Conservation (phyloP, 2,888 invertebrate genomes). For the Dromius quadrimaculatus region DNA sequence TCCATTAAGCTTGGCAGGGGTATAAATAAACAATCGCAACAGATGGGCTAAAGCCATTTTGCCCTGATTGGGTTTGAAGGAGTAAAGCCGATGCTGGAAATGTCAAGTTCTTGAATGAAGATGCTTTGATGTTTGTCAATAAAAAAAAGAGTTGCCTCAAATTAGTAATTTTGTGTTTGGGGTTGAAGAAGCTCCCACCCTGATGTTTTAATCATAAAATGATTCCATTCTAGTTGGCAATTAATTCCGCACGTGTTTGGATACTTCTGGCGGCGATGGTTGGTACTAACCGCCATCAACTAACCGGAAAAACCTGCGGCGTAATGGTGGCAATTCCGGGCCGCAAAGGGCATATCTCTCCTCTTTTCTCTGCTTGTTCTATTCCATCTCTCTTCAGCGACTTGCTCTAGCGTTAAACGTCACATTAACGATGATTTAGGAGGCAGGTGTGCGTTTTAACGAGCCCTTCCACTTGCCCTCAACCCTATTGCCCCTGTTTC, state of each 20-base stretch:
- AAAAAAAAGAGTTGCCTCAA: too few species aligned
- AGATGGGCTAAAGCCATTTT: constrained; percentile 1
- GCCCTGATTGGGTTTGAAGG: not conserved
- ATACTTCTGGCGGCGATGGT: not conserved
- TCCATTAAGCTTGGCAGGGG: not conserved
- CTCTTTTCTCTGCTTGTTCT: not conserved
- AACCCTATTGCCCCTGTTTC: too few species aligned
- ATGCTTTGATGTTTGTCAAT: too few species aligned
- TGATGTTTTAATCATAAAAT: too few species aligned
- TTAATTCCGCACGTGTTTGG: not conserved
- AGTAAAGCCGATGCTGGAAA: not conserved
- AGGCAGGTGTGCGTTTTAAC: constrained; percentile 13
- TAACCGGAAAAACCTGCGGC: constrained; percentile 12
- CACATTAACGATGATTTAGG: constrained; percentile 27
- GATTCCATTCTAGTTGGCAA: constrained; percentile 8
- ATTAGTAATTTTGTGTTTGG: too few species aligned
- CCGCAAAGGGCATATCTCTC: constrained; percentile 20
- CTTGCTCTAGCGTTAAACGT: constrained; percentile 6
- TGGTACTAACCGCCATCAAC: not conserved
- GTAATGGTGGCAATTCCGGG: constrained; percentile 21
- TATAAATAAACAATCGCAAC: constrained; percentile 13
- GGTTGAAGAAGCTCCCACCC: too few species aligned
- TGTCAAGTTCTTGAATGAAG: too few species aligned
- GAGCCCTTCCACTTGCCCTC: too few species aligned
- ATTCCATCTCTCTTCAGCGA: not conserved